Percentiles rank a stretch among this genome's conserved stretches.
phyloP scores from a whole-genome alignment of 1,140 invertebrate species.

The Drosophila mauritiana region DNA sequence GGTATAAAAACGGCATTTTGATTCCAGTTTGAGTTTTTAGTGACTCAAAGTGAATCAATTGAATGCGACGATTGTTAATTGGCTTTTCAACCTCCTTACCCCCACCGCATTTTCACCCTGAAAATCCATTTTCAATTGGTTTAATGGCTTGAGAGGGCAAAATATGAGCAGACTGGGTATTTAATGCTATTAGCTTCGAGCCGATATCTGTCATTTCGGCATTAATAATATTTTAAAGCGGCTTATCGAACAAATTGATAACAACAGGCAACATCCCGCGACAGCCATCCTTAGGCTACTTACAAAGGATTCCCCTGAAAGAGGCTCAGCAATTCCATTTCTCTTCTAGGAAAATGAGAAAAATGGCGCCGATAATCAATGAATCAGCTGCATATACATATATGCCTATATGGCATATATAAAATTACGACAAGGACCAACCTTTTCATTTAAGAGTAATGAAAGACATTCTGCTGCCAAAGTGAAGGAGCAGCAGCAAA shows the following conservation, averaged over 20 bases:
- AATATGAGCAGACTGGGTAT: constrained; percentile 21
- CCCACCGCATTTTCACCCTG: not conserved
- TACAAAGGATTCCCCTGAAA: constrained; percentile 22
- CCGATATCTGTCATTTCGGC: constrained; percentile 54
- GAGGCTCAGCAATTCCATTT: constrained; percentile 6
- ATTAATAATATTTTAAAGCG: constrained; percentile 62
- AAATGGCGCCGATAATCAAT: constrained; percentile 26
- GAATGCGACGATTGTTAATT: constrained; percentile 11
- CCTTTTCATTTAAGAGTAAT: constrained; percentile 50
- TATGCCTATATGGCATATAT: not conserved
- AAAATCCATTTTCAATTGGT: constrained; percentile 33
- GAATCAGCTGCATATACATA: constrained; percentile 28
- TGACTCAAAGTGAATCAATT: too few species aligned
- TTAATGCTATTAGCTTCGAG: constrained; percentile 27
- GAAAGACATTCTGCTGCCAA: constrained; percentile 37
- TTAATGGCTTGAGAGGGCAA: not conserved
- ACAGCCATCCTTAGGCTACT: constrained; percentile 17
- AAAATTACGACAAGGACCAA: constrained; percentile 15
- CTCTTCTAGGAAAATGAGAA: not conserved
- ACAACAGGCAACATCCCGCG: constrained; percentile 25
- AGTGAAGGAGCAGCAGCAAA: constrained; percentile 16
- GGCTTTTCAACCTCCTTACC: not conserved
- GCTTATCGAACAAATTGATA: constrained; percentile 67
- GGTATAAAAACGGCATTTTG: not conserved
- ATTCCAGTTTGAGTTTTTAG: not conserved